Base-by-base conservation (phyloP, 2,888 invertebrate species). In the Xanthia togata region DNA sequence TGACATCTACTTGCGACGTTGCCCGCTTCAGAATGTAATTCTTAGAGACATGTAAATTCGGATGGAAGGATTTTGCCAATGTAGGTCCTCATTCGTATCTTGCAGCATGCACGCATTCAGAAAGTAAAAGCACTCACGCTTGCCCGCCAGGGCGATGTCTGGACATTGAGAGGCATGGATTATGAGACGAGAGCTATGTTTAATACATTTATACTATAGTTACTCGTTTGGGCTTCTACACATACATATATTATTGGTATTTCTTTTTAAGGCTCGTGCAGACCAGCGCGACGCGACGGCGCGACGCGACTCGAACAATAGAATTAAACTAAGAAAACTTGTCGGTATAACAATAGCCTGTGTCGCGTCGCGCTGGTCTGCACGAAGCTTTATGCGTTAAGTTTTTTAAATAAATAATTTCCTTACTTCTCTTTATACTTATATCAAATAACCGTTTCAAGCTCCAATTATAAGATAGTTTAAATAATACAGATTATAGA, bases 161-260 rank as follows among this genome's bases (percentile, higher is more conserved):
- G 81, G 81, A 81, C 60, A 44, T 70, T 75, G 71, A 74, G 50
- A 82, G 60, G 71, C 80, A 70, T 83, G 59, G 23, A 65, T 65
- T 20, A 23, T 65, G 65, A 47, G 65, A 65, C 23, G 47, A 31
- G 6, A 57, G 26, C 57, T 57, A 55, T 57, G 6, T 57, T 57
- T 26, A 57, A 57, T 57, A 57, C 57, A 57, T 26, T 26, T 26
- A 57, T 55, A 57, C 26, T 57, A 57, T 57, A 57, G 55, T 26
- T 57, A 57, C 26, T 57, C 26, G 12, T 57, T 57, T 5, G 5
- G 57, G 12, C 0, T 55, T n/a, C n/a, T n/a, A n/a, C 55, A 12
- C 12, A n/a, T 55, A 55, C 57, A 57, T 14, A 57, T 57, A n/a
- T 23, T 50, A 50, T 50, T 50, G 23, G 23, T 23, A 50, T 50